Base-by-base conservation (phyloP, 2,113 vertebrate genomes). In the Terrapene triunguis region DNA sequence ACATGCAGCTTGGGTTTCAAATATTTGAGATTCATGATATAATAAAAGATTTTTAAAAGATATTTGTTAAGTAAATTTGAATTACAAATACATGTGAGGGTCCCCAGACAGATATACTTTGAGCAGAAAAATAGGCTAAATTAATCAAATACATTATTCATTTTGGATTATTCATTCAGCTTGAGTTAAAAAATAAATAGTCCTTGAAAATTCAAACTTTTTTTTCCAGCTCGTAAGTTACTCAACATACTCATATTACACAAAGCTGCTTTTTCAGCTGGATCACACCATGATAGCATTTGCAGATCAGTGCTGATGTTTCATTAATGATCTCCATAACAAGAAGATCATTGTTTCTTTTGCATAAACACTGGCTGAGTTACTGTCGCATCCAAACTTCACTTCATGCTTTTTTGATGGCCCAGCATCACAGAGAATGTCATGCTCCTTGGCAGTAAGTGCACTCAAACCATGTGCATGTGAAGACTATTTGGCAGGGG, bases 241-340 rank as follows among this genome's bases (percentile, higher is more conserved):
- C 91, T 76, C 94, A 96, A 93, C 0, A 1, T 35, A 84, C 83
- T 97, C 82, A 54, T 88, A 90, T 97, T 95, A 95, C 95, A 92
- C 82, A 69, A 86, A 84, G 89, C 57, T 97, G 86, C 95, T 97
- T 98, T 95, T 95, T 92, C 96, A 97, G 94, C 94, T 97, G 95
- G 92, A 91, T 95, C 94, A 87, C 95, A 97, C 95, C 89, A 82
- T 89, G 95, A 94, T 86, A 92, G 93, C 91, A 78, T 88, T 97
- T 97, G 89, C 91, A 90, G 89, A 91, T 38, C 84, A 57, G 53
- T 22, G 51, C 95, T 97, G 96, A 97, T 94, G 93, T 94, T 97
- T 97, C 94, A 95, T 97, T 96, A 98, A 97, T 97, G 93, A 95
- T 97, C 84, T 97, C 82, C 80, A 14, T 87, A 95, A 98, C 94